A percentile compares a stretch with the other conserved stretches of the same genome.
phyloP scores from a whole-genome alignment of 2,888 invertebrate species.

The Timema cristinae region DNA sequence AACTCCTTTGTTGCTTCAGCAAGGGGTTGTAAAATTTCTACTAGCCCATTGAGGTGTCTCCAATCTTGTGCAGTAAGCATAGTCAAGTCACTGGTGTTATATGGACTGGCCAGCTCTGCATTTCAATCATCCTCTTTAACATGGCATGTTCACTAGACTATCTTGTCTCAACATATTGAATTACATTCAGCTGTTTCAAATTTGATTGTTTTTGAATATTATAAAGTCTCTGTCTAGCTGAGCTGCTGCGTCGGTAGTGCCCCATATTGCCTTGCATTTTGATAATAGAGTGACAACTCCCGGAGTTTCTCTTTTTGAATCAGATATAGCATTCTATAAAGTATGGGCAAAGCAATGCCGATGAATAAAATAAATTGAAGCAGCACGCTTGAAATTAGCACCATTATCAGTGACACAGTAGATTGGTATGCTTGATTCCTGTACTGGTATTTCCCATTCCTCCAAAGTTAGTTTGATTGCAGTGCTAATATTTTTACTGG shows the following conservation, averaged over 20 bases:
- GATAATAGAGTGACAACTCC: neutral
- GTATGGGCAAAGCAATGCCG: conserved; percentile 9
- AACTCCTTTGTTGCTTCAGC: neutral
- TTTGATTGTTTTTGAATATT: conserved; percentile 14
- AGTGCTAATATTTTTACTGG: neutral
- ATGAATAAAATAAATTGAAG: neutral
- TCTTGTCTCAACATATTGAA: conserved; percentile 16
- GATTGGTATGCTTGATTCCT: neutral
- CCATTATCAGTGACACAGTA: conserved; percentile 5
- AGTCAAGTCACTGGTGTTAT: conserved; percentile 1
- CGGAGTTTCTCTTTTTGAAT: neutral
- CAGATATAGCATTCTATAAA: neutral
- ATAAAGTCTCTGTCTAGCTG: conserved; percentile 7
- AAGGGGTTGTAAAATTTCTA: conserved; percentile 3
- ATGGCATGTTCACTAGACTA: neutral
- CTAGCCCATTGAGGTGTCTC: conserved; percentile 1
- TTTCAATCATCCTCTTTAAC: conserved; percentile 13
- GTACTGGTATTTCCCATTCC: neutral
- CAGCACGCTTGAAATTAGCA: neutral
- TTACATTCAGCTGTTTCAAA: neutral
- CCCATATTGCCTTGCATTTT: conserved; percentile 14
- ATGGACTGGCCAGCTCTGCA: neutral
- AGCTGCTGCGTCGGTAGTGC: conserved; percentile 15
- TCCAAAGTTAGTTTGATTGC: neutral
- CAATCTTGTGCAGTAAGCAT: conserved; percentile 7